Percentiles rank a stretch among this genome's conserved stretches.
Evolutionary conservation across 2,113 vertebrate species (phyloP).

Genomic region (Indicator indicator): DNA sequence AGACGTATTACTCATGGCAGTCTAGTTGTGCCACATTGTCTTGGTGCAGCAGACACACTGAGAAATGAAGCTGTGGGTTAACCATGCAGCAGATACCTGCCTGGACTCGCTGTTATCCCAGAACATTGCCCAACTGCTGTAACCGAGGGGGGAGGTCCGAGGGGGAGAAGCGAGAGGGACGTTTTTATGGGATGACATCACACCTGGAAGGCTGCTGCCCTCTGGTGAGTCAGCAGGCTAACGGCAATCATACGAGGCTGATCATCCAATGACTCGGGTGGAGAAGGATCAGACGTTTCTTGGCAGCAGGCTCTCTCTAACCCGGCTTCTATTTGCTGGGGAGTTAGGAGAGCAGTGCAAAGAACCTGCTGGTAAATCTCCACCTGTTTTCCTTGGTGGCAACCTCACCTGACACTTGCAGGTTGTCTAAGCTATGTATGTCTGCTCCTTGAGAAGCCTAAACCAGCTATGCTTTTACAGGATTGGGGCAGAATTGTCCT

Average conservation of each 20-base stretch:
- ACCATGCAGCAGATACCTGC: neutral
- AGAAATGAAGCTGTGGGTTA: neutral
- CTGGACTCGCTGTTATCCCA: neutral
- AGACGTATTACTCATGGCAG: neutral
- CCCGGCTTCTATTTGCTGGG: neutral
- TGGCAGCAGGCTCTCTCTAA: neutral
- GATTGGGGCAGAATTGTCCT: neutral
- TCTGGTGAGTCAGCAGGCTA: constrained; percentile 77
- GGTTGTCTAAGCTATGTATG: neutral
- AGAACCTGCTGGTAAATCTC: neutral
- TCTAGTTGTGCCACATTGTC: neutral
- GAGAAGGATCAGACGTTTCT: neutral
- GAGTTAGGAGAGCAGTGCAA: neutral
- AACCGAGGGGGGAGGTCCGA: neutral
- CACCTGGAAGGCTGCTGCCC: constrained; percentile 67
- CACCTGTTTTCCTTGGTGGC: neutral
- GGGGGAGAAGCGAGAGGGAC: neutral
- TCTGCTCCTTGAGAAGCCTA: neutral
- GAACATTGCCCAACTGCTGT: neutral
- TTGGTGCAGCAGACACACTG: neutral
- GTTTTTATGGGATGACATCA: constrained; percentile 73
- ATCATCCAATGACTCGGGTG: constrained; percentile 55
- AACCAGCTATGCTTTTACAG: neutral
- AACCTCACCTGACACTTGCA: neutral
- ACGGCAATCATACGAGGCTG: constrained; percentile 66